A percentile compares a stretch with the other conserved stretches of the same genome.
Evolutionary conservation across 37 sponge, comb jelly and placozoan genomes (phyloP).

Genomic region (Crambe crambe): DNA sequence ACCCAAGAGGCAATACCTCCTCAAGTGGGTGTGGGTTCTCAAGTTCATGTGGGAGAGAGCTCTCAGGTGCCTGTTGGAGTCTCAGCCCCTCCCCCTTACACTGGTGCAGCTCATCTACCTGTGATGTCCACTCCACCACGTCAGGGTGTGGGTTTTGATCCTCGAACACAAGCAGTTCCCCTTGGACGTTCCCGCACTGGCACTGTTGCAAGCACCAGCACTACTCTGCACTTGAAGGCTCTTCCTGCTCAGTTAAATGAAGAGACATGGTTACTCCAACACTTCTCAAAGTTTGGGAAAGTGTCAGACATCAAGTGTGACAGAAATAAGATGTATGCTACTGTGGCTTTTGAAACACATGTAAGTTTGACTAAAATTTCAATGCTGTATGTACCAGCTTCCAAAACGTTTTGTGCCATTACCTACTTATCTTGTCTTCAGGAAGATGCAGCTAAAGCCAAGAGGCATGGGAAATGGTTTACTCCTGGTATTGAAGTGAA

Average conservation of each 20-base stretch:
- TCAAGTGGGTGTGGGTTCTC: neutral
- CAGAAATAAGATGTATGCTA: constrained; percentile 58
- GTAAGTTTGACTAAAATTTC: constrained; percentile 27
- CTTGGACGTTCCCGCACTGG: neutral
- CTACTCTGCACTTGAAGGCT: constrained; percentile 67
- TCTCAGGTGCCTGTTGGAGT: neutral
- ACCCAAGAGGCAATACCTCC: neutral
- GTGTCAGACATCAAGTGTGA: constrained; percentile 39
- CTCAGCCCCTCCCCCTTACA: too few relatives aligned
- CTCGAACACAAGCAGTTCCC: neutral
- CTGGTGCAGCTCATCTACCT: too few relatives aligned
- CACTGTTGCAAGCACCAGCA: neutral
- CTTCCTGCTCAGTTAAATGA: constrained; percentile 59
- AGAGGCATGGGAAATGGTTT: constrained; percentile 43
- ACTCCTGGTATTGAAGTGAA: constrained; percentile 25
- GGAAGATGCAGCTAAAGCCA: constrained; percentile 58
- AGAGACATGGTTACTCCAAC: constrained; percentile 14
- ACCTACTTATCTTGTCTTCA: constrained; percentile 1
- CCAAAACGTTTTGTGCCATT: neutral
- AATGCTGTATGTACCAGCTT: neutral
- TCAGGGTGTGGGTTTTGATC: neutral
- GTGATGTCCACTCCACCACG: neutral
- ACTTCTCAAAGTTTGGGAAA: constrained; percentile 69
- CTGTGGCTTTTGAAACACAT: constrained; percentile 50
- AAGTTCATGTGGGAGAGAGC: neutral